Evolutionary conservation across 2,797 vertebrate genomes (phyloP).

Genomic region (Intellagama lesueurii): DNA sequence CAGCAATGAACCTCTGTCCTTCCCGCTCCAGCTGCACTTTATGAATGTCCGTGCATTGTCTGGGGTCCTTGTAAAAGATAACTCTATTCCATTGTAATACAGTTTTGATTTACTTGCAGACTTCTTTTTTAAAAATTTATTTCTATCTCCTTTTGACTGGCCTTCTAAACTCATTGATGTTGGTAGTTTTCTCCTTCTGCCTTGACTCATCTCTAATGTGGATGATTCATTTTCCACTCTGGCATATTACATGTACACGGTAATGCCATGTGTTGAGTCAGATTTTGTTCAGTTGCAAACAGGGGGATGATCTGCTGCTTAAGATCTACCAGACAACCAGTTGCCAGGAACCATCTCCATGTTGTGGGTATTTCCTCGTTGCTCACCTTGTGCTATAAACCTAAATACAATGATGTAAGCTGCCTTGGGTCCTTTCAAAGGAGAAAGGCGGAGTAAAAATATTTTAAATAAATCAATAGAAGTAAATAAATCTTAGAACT

Average conservation of each 20-base stretch:
- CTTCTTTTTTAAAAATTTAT: background rate
- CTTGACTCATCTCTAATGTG: background rate
- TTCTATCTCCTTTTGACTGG: slow-evolving; percentile 8
- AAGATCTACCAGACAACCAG: background rate
- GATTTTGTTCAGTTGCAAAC: slow-evolving; percentile 15
- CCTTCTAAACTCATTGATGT: background rate
- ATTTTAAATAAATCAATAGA: too few relatives aligned
- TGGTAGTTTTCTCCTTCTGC: slow-evolving; percentile 21
- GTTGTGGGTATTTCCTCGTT: background rate
- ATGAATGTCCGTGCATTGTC: background rate
- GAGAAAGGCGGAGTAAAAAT: background rate
- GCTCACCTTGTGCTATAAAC: slow-evolving; percentile 51
- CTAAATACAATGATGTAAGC: slow-evolving; percentile 11
- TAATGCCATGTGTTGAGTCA: background rate
- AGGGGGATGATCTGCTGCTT: background rate
- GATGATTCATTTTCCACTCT: slow-evolving; percentile 44
- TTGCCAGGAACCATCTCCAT: slow-evolving; percentile 38
- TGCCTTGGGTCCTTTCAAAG: too few relatives aligned
- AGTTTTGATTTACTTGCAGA: background rate
- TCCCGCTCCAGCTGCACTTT: background rate
- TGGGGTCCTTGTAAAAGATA: background rate
- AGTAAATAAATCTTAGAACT: too few relatives aligned
- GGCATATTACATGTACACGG: background rate
- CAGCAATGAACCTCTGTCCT: background rate
- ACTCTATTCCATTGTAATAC: background rate